These are phyloP conservation scores for Notiomystis cincta DNA, from an alignment of 2,113 vertebrate species.

Conservation along the genomic window DNA sequence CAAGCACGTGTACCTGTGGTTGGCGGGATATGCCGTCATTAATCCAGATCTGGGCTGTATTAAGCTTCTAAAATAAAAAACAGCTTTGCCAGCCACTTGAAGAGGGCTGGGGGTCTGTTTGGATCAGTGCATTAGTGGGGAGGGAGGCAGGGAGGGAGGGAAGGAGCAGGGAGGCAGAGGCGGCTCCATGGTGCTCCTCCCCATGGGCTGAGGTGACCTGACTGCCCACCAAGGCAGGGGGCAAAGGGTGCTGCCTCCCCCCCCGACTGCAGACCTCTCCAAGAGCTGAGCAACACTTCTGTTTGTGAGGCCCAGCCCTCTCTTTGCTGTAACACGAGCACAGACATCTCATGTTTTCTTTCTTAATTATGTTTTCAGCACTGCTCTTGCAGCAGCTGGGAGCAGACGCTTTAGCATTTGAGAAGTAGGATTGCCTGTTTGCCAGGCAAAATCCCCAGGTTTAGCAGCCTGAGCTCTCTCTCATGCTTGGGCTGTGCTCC, in stretches of 20 bases:
- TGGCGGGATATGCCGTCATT: constrained; percentile 53
- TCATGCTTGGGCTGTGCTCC: background rate
- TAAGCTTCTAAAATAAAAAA: constrained; percentile 72
- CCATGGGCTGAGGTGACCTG: background rate
- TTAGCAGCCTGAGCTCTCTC: background rate
- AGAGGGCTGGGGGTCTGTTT: background rate
- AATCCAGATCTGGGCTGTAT: constrained; percentile 61
- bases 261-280: background rate
- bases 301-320: background rate
- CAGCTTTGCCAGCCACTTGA: constrained; percentile 61
- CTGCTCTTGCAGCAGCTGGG: rapidly evolving
- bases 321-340: background rate
- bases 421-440: rapidly evolving
- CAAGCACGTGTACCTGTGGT: constrained; percentile 65
- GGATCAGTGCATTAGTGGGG: background rate
- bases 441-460: background rate
- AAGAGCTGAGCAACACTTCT: background rate
- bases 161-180: background rate
- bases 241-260: background rate
- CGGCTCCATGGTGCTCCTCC: background rate
- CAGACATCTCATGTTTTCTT: background rate
- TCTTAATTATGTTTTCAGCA: background rate
- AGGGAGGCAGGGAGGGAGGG: background rate
- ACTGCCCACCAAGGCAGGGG: background rate
- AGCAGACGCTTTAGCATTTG: background rate